Conservation (phyloP, 2,797 vertebrate genomes). For the Micropoecilia bifurca region DNA sequence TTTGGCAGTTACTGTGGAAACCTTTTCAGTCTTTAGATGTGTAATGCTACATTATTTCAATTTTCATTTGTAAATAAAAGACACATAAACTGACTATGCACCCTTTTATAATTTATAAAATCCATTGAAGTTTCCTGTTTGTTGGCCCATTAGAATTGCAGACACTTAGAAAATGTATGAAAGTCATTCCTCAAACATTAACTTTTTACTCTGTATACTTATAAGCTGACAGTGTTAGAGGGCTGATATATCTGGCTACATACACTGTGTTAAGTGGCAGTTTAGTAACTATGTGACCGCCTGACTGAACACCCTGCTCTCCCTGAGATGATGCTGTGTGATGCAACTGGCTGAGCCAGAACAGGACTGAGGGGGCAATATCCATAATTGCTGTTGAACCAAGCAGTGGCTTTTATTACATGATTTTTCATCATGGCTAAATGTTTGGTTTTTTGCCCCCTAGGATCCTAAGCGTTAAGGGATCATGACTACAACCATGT, state of each 20-base stretch:
- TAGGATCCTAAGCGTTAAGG: constrained; percentile 49
- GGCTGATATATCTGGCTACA: constrained; percentile 66
- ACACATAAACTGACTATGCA: not conserved
- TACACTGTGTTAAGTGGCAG: constrained; percentile 66
- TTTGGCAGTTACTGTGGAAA: not conserved
- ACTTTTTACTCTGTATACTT: constrained; percentile 31
- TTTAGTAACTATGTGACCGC: constrained; percentile 61
- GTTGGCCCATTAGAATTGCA: constrained; percentile 25
- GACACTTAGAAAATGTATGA: constrained; percentile 3
- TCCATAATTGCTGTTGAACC: constrained; percentile 74
- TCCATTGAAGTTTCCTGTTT: not conserved
- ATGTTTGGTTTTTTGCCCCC: constrained; percentile 66
- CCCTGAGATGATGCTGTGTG: constrained; percentile 62
- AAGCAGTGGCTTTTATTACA: constrained; percentile 62
- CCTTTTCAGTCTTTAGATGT: not conserved
- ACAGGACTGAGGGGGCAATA: constrained; percentile 32
- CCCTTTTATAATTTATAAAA: not conserved
- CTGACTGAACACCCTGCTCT: constrained; percentile 59
- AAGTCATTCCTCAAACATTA: constrained; percentile 33
- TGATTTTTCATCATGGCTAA: constrained; percentile 70
- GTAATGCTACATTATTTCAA: not conserved
- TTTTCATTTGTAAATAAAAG: not conserved
- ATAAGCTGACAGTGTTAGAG: constrained; percentile 43
- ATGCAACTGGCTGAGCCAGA: constrained; percentile 74
- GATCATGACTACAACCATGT: constrained; percentile 49